A percentile compares a stretch with the other conserved stretches of the same genome.
These are phyloP conservation scores for Aviceda subcristata DNA, from an alignment of 2,113 vertebrate species.

Conservation along the genomic window DNA sequence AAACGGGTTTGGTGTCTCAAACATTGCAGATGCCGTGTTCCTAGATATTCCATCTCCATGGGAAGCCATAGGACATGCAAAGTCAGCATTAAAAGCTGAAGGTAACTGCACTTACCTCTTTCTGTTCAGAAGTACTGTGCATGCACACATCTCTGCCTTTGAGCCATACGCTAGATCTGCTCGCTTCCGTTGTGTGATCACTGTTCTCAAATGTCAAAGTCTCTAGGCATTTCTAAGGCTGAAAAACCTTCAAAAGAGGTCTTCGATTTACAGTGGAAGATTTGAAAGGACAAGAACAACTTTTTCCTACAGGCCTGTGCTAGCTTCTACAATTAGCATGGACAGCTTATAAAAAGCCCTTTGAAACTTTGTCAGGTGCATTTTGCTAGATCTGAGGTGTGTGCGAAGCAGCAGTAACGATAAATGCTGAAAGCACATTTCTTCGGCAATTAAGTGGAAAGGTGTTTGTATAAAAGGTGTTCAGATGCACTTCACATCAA, in stretches of 20 bases:
- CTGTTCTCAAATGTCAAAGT: not conserved
- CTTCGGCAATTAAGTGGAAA: constrained; percentile 1
- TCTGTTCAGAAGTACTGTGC: not conserved
- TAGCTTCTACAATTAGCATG: not conserved
- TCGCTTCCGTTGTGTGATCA: not conserved
- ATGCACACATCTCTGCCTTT: not conserved
- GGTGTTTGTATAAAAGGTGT: not conserved
- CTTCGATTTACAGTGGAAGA: not conserved
- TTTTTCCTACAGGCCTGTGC: not conserved
- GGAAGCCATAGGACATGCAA: constrained; percentile 92
- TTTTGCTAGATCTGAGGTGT: not conserved
- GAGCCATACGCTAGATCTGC: not conserved
- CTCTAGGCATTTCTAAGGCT: not conserved
- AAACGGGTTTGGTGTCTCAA: constrained; percentile 88
- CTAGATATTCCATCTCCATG: constrained; percentile 95
- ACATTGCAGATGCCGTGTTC: constrained; percentile 89
- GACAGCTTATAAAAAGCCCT: not conserved
- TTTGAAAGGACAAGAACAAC: not conserved
- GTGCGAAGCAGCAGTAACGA: constrained; percentile 21
- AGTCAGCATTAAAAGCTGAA: constrained; percentile 85
- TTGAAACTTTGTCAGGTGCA: constrained; percentile 16
- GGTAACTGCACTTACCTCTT: constrained; percentile 69
- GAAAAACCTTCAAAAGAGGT: not conserved
- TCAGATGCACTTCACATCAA: not conserved
- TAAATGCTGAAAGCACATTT: constrained; percentile 33